These are phyloP conservation scores for Papilio machaon DNA, from an alignment of 1,140 invertebrate genomes.

Conservation along the genomic window DNA sequence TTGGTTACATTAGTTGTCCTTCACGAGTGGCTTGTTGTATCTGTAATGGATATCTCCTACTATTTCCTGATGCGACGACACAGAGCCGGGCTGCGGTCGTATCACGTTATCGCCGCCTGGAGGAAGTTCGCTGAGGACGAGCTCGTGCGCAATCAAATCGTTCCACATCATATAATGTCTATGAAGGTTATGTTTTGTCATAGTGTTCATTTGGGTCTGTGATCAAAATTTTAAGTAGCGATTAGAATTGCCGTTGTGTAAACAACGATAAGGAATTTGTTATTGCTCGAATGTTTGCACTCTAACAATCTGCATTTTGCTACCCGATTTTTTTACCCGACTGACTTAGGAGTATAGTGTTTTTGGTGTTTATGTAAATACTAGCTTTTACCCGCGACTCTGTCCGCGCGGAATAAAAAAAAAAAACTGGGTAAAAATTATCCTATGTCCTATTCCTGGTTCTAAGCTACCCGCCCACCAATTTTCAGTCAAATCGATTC, in stretches of 20 bases:
- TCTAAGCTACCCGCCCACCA: too few species aligned
- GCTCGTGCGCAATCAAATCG: constrained; percentile 15
- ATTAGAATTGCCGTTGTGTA: neutral
- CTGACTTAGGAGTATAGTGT: too few species aligned
- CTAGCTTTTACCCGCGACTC: too few species aligned
- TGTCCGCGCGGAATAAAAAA: too few species aligned
- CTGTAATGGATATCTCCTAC: constrained; percentile 42
- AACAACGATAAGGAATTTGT: neutral
- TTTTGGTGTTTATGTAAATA: too few species aligned
- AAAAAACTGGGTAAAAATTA: too few species aligned
- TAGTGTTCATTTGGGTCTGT: neutral
- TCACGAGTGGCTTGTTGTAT: constrained; percentile 50
- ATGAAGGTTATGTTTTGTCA: constrained; percentile 17
- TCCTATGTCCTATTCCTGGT: too few species aligned
- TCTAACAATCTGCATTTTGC: neutral
- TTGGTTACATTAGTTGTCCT: constrained; percentile 45
- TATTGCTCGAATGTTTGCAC: neutral
- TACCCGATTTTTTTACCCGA: too few species aligned
- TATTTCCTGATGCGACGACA: constrained; percentile 41
- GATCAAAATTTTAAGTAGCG: neutral
- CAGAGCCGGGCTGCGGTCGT: constrained; percentile 41
- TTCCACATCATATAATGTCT: constrained; percentile 26
- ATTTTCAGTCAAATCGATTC: too few species aligned
- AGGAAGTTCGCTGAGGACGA: constrained; percentile 36
- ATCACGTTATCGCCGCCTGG: constrained; percentile 29